Conservation (phyloP, 2,797 vertebrate species). For the Hipposideros larvatus region DNA sequence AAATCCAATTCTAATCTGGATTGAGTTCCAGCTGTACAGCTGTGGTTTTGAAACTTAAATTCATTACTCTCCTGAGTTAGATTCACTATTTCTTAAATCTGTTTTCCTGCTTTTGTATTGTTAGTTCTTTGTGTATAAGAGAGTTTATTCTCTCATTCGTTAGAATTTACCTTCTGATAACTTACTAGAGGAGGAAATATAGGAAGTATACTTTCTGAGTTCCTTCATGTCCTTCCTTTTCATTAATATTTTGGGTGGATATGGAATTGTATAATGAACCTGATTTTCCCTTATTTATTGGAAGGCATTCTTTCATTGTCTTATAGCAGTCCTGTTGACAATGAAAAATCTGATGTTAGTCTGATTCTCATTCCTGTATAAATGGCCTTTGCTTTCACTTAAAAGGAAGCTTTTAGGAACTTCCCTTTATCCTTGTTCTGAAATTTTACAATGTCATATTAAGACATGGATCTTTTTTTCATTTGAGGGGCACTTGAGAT, state of each 20-base stretch:
- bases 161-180: neutral
- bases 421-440: conserved; percentile 21
- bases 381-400: conserved; percentile 12
- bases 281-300: conserved; percentile 11
- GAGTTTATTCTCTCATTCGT: conserved; percentile 21
- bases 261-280: conserved; percentile 31
- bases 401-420: conserved; percentile 1
- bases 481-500: neutral
- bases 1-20: neutral
- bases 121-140: neutral
- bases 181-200: neutral
- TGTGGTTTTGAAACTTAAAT: conserved; percentile 5
- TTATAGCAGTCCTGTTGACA: neutral
- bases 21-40: neutral
- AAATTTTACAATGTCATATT: conserved; percentile 38
- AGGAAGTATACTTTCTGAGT: neutral
- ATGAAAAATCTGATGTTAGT: conserved; percentile 8
- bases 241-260: neutral
- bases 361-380: conserved; percentile 50
- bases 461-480: conserved; percentile 7
- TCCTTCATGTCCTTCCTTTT: neutral
- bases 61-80: neutral
- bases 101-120: conserved; percentile 9
- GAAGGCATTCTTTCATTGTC: neutral
- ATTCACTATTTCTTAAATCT: conserved; percentile 18